Evolutionary conservation across 2,113 vertebrate genomes (phyloP).

Genomic region (Channa argus): DNA sequence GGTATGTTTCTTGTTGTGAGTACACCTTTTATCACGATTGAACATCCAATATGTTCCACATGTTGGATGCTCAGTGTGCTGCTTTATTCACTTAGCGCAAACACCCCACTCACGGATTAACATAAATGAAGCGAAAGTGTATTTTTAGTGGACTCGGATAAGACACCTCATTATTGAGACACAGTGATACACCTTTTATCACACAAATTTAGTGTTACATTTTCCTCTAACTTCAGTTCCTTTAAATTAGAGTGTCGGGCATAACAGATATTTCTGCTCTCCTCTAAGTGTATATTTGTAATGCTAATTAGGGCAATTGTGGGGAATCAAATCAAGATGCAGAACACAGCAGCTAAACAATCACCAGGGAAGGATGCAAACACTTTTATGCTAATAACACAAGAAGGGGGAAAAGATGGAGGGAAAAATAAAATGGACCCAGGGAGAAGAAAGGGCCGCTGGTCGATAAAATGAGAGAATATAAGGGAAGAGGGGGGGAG

Average conservation of each 20-base stretch:
- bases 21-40: slow-evolving; percentile 46
- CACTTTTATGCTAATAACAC: slow-evolving; percentile 73
- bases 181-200: slow-evolving; percentile 47
- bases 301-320: slow-evolving; percentile 78
- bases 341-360: slow-evolving; percentile 76
- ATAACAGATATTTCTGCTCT: slow-evolving; percentile 61
- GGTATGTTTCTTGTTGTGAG: slow-evolving; percentile 50
- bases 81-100: slow-evolving; percentile 26
- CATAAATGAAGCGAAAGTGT: slow-evolving; percentile 27
- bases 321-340: slow-evolving; percentile 75
- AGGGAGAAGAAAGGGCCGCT: slow-evolving; percentile 27
- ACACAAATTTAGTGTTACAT: slow-evolving; percentile 31
- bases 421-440: slow-evolving; percentile 4
- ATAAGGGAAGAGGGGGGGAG: slow-evolving; percentile 22
- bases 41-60: slow-evolving; percentile 13
- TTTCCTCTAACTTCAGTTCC: slow-evolving; percentile 26
- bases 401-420: slow-evolving; percentile 2
- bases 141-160: slow-evolving; percentile 18
- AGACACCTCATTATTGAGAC: slow-evolving; percentile 38
- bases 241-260: slow-evolving; percentile 65
- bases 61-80: slow-evolving; percentile 1
- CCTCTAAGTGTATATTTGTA: slow-evolving; percentile 72
- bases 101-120: slow-evolving; percentile 23
- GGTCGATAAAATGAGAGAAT: slow-evolving; percentile 43
- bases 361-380: slow-evolving; percentile 70